Evolutionary conservation across 2,888 invertebrate species (phyloP), one percentile per base, ranked within the genome.

Genomic region (Timandra comae): DNA sequence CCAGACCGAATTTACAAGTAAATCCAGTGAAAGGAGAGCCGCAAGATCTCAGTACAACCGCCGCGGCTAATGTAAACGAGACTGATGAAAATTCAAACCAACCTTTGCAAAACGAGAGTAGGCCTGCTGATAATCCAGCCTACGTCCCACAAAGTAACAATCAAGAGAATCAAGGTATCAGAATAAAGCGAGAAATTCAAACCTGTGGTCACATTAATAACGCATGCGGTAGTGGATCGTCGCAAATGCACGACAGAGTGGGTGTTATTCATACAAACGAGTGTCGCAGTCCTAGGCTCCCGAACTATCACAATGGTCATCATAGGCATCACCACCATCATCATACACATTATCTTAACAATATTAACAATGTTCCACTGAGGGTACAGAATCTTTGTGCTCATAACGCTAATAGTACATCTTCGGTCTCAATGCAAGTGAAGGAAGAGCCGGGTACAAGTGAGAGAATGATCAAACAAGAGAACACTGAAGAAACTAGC

Each of bases 21-120:
- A 49, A 66, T 16, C 59, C 62, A 30, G 49, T 82, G 6, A 82
- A 82, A 49, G 59, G 59, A 38, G 81, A 82, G 42, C 72, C 77
- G 3, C 55, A 52, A 30, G 53, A 50, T 11, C 61, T 65, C 31
- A 46, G 46, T 13, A 28, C 52, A 3, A 51, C 58, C 30, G 50
- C 54, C 26, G 43, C 50, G 27, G 44, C 49, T 13, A 45, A 45
- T 38, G 40, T 38, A 12, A 43, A 56, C 29, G 54, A 35, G 24
- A 45, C 39, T 26, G 46, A 52, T 41, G 29, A 43, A 29, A 43
- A 44, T 35, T 24, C 35, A 36, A 39, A 31, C 11, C 29, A 35
- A 23, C 40, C 35, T 9, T 41, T 32, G 9, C 13, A 26, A 28
- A 38, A 35, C 35, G 46, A 32, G 7, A 39, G 49, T 22, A 43